Evolutionary conservation across 35 echinoderm and acorn worm genomes (phyloP), one percentile per base, ranked within the genome.

Genomic region (Eucidaris tribuloides): DNA sequence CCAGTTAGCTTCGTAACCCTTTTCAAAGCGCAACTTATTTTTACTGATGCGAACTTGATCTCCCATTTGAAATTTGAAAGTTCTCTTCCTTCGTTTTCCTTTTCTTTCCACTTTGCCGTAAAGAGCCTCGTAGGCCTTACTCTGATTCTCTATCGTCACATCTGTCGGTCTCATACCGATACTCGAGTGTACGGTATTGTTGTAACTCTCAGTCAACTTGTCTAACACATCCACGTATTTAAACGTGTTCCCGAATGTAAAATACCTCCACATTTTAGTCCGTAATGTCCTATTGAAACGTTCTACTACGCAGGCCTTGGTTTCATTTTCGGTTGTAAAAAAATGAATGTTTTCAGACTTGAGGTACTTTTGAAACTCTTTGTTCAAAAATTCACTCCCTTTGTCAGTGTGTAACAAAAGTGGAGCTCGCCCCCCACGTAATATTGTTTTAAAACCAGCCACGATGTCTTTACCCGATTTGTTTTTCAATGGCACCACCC

Each of bases 271-370:
- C 40, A 83, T 65, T 45, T 45, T 37, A 28, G 62, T 66, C 27
- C 31, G 62, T 66, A 66, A 66, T 66, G 62, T 66, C 62, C 62
- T 66, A 33, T 66, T 33, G 31, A 66, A 66, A 66, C 45, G 79
- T 15, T 5, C 17, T 34, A 60, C 79, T 9, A 81, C 17, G 29
- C 48, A n/a, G 5, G 39, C 41, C 45, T 81, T 81, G 3, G 79
- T 81, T 81, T 81, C 79, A 34, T 81, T 81, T 13, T 81, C 48
- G 4, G 79, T 49, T 7, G 79, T 58, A 43, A 81, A 81, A 39
- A 54, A 81, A 59, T 3, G 18, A 15, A 81, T 81, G 62, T 66
- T 33, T 66, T 66, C 20, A 20, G 62, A 23, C 31, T 66, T 66
- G 31, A 66, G 62, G 31, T 66, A 66, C 27, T 7, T 33, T 60